Evolutionary conservation across 2,888 invertebrate genomes (phyloP), one percentile per base, ranked within the genome.

Genomic region (Drosophila leonis): DNA sequence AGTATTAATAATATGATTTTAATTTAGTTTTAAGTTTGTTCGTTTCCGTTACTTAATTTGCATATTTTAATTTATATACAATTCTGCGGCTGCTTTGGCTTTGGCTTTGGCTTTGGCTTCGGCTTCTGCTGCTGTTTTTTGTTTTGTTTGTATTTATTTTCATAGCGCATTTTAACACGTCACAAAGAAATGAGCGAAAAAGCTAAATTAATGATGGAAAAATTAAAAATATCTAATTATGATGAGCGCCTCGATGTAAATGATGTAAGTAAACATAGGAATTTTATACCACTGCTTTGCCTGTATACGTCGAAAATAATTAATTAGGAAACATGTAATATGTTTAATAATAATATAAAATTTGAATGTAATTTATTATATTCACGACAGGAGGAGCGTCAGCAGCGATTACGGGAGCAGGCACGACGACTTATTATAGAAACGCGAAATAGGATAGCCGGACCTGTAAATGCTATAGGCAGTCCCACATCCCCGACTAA

Each of bases 401-500:
- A 98, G 91, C 95, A 95, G 67, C 96, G 97, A 91, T 93, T 98
- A 78, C 94, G 97, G 9, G 98, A 98, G 92, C 94, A 98, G 92
- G 98, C 98, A 68, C 95, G 98, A 82, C 95, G 96, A 89, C 94
- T 98, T 61, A 98, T 98, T 70, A 97, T 97, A 0, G 98, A 98
- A 91, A 97, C 97, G 1, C 94, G 97, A 83, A 94, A 94, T 35
- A 93, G 93, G 77, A 69, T 72, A 27, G 46, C 69, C 13, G 76
- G 57, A 0, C 33, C 73, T 29, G 51, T 20, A 10, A 65, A 80
- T 33, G 71, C 74, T 51, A 63, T 76, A 1, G 92, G 92, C n/a
- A 92, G 91, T 60, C 93, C 93, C 3, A 91, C 92, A 48, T 91
- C 92, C 46, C 93, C 93, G 13, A 92, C 92, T 15, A 92, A 92